A percentile compares a stretch with the other conserved stretches of the same genome.
Evolutionary conservation across 2,113 vertebrate species (phyloP).

Genomic region (Eulacestoma nigropectus): DNA sequence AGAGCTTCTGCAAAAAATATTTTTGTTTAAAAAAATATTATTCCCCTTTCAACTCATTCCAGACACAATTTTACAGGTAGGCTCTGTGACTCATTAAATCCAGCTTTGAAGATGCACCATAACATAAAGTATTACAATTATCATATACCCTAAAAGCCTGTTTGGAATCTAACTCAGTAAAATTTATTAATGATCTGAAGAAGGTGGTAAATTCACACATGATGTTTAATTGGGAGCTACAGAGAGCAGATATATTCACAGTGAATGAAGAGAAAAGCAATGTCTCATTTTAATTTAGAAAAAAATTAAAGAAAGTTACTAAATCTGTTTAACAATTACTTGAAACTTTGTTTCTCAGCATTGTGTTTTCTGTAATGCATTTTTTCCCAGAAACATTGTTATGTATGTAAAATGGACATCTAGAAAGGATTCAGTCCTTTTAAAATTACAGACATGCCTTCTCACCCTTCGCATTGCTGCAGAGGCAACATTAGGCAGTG

Average conservation of each 20-base stretch:
- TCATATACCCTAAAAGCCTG: constrained; percentile 39
- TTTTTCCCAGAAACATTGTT: not conserved
- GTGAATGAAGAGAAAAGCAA: not conserved
- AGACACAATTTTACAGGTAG: constrained; percentile 64
- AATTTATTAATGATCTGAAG: constrained; percentile 57
- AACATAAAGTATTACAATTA: constrained; percentile 50
- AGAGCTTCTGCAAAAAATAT: constrained; percentile 23
- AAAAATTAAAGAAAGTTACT: not conserved
- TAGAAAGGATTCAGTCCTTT: not conserved
- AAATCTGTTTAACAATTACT: not conserved
- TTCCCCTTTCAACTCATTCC: constrained; percentile 63
- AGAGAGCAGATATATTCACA: not conserved
- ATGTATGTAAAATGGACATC: not conserved
- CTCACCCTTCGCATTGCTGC: not conserved
- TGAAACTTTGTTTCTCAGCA: not conserved
- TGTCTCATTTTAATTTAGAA: not conserved
- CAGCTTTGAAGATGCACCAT: constrained; percentile 56
- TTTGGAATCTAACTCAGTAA: constrained; percentile 45
- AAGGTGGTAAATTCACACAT: constrained; percentile 23
- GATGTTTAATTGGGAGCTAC: constrained; percentile 5
- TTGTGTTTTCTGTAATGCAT: not conserved
- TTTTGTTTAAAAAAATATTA: constrained; percentile 1
- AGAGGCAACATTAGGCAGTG: not conserved
- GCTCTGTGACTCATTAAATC: constrained; percentile 46
- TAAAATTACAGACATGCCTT: not conserved